Evolutionary conservation across 2,888 invertebrate species (phyloP).

Genomic region (Scaptodrosophila latifasciaeformis): DNA sequence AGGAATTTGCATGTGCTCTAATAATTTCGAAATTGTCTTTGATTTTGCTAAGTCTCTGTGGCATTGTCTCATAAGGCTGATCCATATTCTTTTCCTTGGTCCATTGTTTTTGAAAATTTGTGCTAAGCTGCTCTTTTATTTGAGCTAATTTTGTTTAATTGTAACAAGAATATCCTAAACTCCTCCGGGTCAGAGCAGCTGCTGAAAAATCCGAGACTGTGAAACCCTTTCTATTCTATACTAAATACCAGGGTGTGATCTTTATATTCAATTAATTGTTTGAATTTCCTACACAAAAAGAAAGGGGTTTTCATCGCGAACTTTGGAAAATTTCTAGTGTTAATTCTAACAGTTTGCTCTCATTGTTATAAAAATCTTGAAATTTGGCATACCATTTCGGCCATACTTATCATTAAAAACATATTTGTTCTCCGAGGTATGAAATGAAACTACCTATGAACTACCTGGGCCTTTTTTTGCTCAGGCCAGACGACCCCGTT

Average conservation of each 20-base stretch:
- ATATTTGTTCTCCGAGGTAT: background rate
- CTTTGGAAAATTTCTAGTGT: conserved; percentile 28
- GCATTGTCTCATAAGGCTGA: too few species aligned
- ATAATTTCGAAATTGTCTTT: conserved; percentile 37
- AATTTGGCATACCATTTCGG: too few species aligned
- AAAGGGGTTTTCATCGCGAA: conserved; percentile 28
- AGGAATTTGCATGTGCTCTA: too few species aligned
- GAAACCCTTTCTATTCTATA: conserved; percentile 28
- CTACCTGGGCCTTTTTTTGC: background rate
- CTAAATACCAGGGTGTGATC: conserved; percentile 55
- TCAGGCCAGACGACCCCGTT: background rate
- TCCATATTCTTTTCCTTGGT: background rate
- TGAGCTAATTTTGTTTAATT: conserved; percentile 68
- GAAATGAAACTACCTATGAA: too few species aligned
- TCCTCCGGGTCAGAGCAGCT: conserved; percentile 28
- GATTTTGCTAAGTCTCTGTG: too few species aligned
- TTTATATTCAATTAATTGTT: conserved; percentile 56
- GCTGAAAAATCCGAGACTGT: conserved; percentile 1
- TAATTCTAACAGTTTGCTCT: conserved; percentile 36
- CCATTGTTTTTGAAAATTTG: conserved; percentile 49
- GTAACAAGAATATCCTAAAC: conserved; percentile 50
- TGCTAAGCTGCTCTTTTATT: conserved; percentile 61
- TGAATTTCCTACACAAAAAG: conserved; percentile 19
- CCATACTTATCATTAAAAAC: background rate
- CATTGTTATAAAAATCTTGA: background rate